Conservation (phyloP, 2,888 invertebrate species). For the Cenopis cana region DNA sequence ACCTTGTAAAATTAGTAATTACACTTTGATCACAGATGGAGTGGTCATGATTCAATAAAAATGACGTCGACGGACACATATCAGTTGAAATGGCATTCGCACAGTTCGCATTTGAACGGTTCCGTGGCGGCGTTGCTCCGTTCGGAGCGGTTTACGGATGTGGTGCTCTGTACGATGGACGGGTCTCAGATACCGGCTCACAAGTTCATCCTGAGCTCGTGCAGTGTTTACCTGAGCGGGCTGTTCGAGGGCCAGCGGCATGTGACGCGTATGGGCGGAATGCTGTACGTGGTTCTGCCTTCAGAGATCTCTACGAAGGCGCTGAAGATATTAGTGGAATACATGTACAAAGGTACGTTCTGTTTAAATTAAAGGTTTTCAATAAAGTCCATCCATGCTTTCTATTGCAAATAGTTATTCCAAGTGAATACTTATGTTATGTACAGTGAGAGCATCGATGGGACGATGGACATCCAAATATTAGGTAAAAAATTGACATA, state of each 20-base stretch:
- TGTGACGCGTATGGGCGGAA: constrained; percentile 78
- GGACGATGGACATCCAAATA: no score
- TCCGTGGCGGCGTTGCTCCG: constrained; percentile 91
- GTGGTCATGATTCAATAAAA: constrained; percentile 50
- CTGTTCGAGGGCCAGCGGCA: constrained; percentile 80
- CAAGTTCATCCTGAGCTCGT: constrained; percentile 93
- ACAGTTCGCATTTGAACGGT: constrained; percentile 92
- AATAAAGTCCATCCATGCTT: not conserved
- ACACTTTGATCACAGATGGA: constrained; percentile 49
- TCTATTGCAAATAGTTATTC: not conserved
- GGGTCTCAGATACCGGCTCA: constrained; percentile 93
- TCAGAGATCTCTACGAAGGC: constrained; percentile 92
- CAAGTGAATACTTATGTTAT: not conserved
- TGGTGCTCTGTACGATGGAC: constrained; percentile 91
- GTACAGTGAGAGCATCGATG: no score
- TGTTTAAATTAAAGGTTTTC: not conserved
- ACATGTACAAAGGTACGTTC: constrained; percentile 90
- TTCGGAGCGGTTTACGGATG: constrained; percentile 93
- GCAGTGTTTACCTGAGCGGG: constrained; percentile 85
- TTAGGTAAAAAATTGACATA: no score
- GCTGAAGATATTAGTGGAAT: constrained; percentile 92
- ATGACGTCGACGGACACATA: constrained; percentile 90
- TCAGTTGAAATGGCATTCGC: constrained; percentile 95
- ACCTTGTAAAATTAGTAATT: constrained; percentile 46
- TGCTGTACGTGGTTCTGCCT: constrained; percentile 90